Evolutionary conservation across 1,140 invertebrate species (phyloP), one percentile per base, ranked within the genome.

Genomic region (Piezodorus guildinii): DNA sequence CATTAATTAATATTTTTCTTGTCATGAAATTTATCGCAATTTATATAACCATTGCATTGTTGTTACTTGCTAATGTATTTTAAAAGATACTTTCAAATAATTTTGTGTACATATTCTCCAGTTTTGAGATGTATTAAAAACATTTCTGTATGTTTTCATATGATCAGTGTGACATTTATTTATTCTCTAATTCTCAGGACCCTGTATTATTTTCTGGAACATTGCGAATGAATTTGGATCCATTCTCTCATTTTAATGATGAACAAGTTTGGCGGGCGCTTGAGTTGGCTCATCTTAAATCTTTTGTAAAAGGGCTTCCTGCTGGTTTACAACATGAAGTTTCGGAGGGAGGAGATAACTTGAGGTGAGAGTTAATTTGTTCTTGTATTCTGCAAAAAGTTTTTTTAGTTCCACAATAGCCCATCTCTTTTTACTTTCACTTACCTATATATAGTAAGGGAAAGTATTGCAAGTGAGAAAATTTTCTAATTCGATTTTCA

Each of bases 161-260:
- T n/a, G 5, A 52, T 8, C 1, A 19, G 4, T 52, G 12, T 8
- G n/a, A 27, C 6, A 58, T 58, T 4, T 58, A 12, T 27, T 58
- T 12, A 58, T 27, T 58, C 27, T 58, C 27, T 58, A 3, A 1
- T 66, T n/a, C 23, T 52, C 79, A 85, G 73, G 91, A 95, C 79
- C 91, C 90, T 3, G 87, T 94, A 63, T 76, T 95, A 59, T 94
- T 94, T 76, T 90, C 88, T 43, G 90, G 91, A 61, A 86, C 84
- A 44, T 73, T 94, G 65, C 79, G 86, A 54, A 79, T 87, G 73
- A 90, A 94, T 77, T 78, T 95, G 23, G 91, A 95, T 78, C 92
- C 92, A 0, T 93, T 94, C 71, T 78, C 84, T 66, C 74, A 75
- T 14, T 83, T 87, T 74, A 78, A 80, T 10, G 91, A 95, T 69